phyloP scores from a whole-genome alignment of 2,888 invertebrate genomes.

The Lasioglossum malachurum region DNA sequence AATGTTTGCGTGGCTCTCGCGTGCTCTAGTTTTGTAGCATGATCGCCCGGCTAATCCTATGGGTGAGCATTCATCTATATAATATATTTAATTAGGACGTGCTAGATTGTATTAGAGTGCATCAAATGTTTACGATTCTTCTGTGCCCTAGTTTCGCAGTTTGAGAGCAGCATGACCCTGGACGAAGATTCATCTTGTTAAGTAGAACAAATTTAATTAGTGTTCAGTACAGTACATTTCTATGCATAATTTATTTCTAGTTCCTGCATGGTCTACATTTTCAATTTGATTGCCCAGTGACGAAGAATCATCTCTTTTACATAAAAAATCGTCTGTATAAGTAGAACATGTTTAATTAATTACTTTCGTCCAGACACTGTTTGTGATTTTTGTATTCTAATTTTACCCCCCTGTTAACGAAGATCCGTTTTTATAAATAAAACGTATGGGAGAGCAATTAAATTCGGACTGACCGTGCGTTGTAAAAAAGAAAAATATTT shows the following conservation, averaged over 20 bases:
- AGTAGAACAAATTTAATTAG: neutral
- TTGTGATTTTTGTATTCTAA: neutral
- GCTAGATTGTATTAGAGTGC: neutral
- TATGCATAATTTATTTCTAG: neutral
- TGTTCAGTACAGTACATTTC: neutral
- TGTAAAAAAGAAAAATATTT: neutral
- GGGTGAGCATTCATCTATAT: neutral
- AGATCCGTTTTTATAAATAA: neutral
- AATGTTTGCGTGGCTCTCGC: neutral
- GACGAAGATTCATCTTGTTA: neutral
- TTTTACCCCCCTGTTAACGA: neutral
- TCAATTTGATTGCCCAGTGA: neutral
- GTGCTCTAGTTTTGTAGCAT: neutral
- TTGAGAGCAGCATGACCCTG: neutral
- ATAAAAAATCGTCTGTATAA: neutral
- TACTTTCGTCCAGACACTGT: neutral
- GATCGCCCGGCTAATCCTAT: neutral
- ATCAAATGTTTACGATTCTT: neutral
- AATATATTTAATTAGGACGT: neutral
- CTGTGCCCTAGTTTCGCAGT: neutral
- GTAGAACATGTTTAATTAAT: neutral
- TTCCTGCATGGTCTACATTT: neutral
- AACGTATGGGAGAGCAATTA: neutral
- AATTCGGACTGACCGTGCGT: too few species aligned
- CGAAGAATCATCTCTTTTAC: neutral